Evolutionary conservation across 2,888 invertebrate genomes (phyloP), one percentile per base, ranked within the genome.

Genomic region (Steinernema scapterisci): DNA sequence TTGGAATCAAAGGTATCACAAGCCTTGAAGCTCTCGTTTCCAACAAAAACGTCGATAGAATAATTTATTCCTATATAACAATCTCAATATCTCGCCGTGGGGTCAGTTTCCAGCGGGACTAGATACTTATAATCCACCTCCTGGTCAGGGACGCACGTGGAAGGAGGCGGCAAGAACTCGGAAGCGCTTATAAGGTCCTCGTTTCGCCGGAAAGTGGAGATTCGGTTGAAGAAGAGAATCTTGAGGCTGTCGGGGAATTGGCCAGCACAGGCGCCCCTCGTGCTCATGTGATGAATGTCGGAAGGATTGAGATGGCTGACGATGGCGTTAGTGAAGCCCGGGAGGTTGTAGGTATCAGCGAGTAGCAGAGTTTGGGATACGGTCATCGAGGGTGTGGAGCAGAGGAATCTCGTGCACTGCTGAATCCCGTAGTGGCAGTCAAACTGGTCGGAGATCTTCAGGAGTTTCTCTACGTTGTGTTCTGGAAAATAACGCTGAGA

Each of bases 141-240:
- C 38, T 3, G 38, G 38, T 38, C 38, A 6, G 38, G 38, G 9
- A 3, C 9, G 9, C 9, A 6, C 38, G 38, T 38, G 9, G 5
- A 83, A 83, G 75, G 83, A 6, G 3, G 5, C 5, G 3, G 9
- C 38, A 38, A 6, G 38, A 38, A 3, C 38, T 38, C 38, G 5
- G 38, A 38, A 38, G 38, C 38, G 38, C 9, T 3, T 9, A 9
- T 9, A 38, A 38, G 38, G 9, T 38, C 38, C 5, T 9, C 9
- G 38, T 38, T 38, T 9, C 9, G 3, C 9, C 9, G 3, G 9
- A 6, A 38, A 38, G 38, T 6, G 38, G 81, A 38, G 82, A 83
- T 25, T 81, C 82, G 1, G 82, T 82, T 27, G 82, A 82, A 16
- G 81, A 83, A 70, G 31, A 81, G 25, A 79, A 82, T 44, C 78